phyloP scores from a whole-genome alignment of 2,888 invertebrate genomes.

The Altica lythri region DNA sequence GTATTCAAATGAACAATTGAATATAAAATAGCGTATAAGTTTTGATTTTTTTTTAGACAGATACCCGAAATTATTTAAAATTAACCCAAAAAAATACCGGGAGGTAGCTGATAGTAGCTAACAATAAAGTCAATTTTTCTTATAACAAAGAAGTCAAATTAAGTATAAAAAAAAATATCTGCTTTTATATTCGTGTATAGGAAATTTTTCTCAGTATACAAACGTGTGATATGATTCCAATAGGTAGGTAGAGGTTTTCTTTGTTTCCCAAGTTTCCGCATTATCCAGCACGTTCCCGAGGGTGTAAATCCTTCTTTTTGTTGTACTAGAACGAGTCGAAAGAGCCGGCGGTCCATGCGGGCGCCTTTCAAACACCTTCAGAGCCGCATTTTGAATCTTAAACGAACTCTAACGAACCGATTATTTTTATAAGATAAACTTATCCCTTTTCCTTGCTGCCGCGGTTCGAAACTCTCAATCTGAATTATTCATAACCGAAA shows the following conservation, averaged over 20 bases:
- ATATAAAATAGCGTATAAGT: too few species aligned
- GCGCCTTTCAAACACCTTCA: conserved; percentile 47
- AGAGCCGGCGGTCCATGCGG: conserved; percentile 44
- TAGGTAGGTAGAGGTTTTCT: conserved; percentile 43
- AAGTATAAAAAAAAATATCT: too few species aligned
- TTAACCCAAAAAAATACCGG: too few species aligned
- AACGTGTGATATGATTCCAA: conserved; percentile 37
- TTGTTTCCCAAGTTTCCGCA: conserved; percentile 50
- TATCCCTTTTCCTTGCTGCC: conserved; percentile 37
- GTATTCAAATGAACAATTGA: too few species aligned
- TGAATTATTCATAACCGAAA: conserved; percentile 42
- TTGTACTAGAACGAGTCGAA: conserved; percentile 21
- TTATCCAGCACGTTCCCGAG: conserved; percentile 47
- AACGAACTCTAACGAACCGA: conserved; percentile 51
- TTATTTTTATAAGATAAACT: conserved; percentile 49
- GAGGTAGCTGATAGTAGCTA: too few species aligned
- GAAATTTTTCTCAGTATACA: conserved; percentile 41
- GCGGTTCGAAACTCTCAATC: conserved; percentile 3
- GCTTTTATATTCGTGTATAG: too few species aligned
- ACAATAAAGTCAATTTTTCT: too few species aligned
- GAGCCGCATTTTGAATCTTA: conserved; percentile 48
- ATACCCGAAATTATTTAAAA: too few species aligned
- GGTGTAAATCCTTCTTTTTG: conserved; percentile 51
- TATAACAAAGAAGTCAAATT: too few species aligned
- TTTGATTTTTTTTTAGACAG: too few species aligned